Evolutionary conservation across 2,113 vertebrate genomes (phyloP).

Genomic region (Melanocharis versteri): DNA sequence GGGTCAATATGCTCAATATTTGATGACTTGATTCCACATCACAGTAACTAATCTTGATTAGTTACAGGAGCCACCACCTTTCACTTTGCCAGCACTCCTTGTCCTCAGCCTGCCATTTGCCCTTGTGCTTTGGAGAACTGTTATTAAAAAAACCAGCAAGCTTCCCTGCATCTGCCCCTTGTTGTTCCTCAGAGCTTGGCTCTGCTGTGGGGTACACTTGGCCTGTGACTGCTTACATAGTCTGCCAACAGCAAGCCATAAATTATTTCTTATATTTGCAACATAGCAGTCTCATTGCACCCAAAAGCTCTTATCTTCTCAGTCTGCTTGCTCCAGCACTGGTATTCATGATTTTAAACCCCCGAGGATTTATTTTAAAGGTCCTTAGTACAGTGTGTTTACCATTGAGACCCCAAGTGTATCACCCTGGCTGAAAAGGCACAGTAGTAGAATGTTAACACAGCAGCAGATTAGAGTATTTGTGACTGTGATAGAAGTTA

Average conservation of each 20-base stretch:
- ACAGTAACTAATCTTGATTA: not conserved
- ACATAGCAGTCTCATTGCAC: not conserved
- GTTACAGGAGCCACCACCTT: not conserved
- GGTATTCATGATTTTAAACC: not conserved
- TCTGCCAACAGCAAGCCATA: not conserved
- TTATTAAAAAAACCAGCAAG: not conserved
- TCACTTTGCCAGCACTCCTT: not conserved
- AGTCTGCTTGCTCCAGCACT: not conserved
- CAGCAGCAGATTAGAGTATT: not conserved
- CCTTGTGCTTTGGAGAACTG: not conserved
- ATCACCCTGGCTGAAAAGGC: not conserved
- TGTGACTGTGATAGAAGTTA: not conserved
- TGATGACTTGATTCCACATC: not conserved
- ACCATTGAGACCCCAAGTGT: not conserved
- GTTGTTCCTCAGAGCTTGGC: not conserved
- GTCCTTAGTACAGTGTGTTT: not conserved
- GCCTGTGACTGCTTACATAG: not conserved
- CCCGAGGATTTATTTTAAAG: not conserved
- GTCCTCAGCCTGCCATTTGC: not conserved
- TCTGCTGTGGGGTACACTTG: not conserved
- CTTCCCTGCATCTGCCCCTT: not conserved
- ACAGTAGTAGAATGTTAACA: not conserved
- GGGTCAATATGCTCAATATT: fast-evolving
- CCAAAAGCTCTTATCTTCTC: not conserved
- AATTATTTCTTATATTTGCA: not conserved